Conservation (phyloP, 1,140 invertebrate species). For the Zaprionus vittiger region DNA sequence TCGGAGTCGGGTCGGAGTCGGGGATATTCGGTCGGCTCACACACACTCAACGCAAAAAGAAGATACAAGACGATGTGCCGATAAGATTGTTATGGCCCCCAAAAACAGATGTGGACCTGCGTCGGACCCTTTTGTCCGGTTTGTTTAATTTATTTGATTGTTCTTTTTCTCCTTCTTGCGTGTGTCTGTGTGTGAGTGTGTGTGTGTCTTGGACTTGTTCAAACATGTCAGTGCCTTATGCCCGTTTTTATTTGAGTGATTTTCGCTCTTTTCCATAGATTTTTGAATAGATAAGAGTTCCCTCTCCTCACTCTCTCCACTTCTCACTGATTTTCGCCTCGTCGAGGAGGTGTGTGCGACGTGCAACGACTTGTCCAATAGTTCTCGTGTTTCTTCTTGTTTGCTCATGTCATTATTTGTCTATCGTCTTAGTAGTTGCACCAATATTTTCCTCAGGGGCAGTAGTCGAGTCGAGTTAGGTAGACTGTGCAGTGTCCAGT, state of each 20-base stretch:
- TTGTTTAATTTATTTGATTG: slow-evolving; percentile 82
- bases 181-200: slow-evolving; percentile 39
- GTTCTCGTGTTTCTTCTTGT: slow-evolving; percentile 42
- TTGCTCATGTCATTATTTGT: slow-evolving; percentile 78
- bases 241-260: slow-evolving; percentile 70
- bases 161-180: slow-evolving; percentile 40
- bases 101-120: slow-evolving; percentile 59
- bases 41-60: slow-evolving; percentile 71
- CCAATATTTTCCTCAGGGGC: slow-evolving; percentile 72
- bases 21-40: slow-evolving; percentile 46
- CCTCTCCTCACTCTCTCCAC: background rate
- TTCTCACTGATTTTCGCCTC: slow-evolving; percentile 46
- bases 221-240: slow-evolving; percentile 69
- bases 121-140: slow-evolving; percentile 52
- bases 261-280: slow-evolving; percentile 77
- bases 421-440: slow-evolving; percentile 75
- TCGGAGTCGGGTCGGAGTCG: slow-evolving; percentile 32
- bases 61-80: slow-evolving; percentile 66
- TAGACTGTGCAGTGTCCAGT: slow-evolving; percentile 3
- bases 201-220: slow-evolving; percentile 52
- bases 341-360: slow-evolving; percentile 21
- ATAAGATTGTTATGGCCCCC: slow-evolving; percentile 73
- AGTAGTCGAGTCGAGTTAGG: slow-evolving; percentile 60
- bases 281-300: slow-evolving; percentile 63
- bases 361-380: slow-evolving; percentile 53